Evolutionary conservation across 2,888 invertebrate genomes (phyloP), one percentile per base, ranked within the genome.

Genomic region (Trichopoda pennipes): DNA sequence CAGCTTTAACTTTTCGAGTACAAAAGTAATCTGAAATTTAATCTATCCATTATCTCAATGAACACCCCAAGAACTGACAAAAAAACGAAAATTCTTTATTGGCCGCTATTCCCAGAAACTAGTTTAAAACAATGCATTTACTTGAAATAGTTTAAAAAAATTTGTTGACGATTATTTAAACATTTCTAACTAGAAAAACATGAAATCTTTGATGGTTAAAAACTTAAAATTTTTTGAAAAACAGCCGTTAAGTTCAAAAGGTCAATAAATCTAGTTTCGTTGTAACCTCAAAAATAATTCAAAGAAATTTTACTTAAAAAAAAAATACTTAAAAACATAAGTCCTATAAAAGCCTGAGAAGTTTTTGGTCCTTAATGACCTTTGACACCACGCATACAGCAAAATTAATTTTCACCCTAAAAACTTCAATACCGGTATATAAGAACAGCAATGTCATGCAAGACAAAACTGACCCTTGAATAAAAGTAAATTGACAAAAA

Each of bases 181-280:
- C 9, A 7, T 14, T 51, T 60, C 35, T 38, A 19, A 9, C 23
- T 0, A 35, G 21, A 58, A 56, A 38, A 4, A 47, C 51, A 51
- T 21, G 7, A 16, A 23, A 17, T 58, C 35, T 9, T 19, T 9
- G 28, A 21, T 35, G 42, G 2, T 12, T 12, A 28, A 12, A 38
- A 38, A 38, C 12, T 38, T 38, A 32, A 61, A 61, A 61, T 17
- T 28, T n/a, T 69, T 55, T 2, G 12, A 44, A 53, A 78, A 79
- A 83, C 21, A 80, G 53, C 81, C 75, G 84, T 84, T 83, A 79
- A 82, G 84, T 53, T 84, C 77, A 84, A 79, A 56, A 85, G 84
- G 82, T 85, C 84, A 85, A 73, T 63, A 79, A 81, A 82, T 74
- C 80, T 74, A 61, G 85, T 84, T 85, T 77, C 14, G 14, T 28